Evolutionary conservation across 2,888 invertebrate species (phyloP).

Genomic region (Carcina quercana): DNA sequence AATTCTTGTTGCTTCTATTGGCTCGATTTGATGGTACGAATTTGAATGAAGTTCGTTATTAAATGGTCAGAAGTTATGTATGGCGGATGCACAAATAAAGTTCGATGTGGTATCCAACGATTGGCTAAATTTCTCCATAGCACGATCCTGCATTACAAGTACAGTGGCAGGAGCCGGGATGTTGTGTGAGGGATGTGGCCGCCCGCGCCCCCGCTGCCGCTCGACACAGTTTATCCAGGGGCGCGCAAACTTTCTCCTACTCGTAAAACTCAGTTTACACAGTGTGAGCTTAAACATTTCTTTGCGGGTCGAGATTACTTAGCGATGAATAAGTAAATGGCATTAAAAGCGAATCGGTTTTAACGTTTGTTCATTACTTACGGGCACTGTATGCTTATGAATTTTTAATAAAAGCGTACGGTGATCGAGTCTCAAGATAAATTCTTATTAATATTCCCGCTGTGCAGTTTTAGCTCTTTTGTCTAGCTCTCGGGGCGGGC

Average conservation of each 20-base stretch:
- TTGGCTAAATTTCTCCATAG: slow-evolving; percentile 29
- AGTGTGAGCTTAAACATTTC: slow-evolving; percentile 37
- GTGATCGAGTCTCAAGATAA: slow-evolving; percentile 39
- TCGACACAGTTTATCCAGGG: slow-evolving; percentile 24
- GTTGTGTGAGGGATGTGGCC: slow-evolving; percentile 20
- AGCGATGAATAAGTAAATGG: slow-evolving; percentile 43
- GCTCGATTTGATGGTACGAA: too few species aligned
- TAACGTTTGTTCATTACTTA: slow-evolving; percentile 3
- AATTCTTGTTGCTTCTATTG: too few species aligned
- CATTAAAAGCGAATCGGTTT: slow-evolving; percentile 35
- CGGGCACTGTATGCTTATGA: slow-evolving; percentile 27
- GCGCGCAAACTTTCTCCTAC: slow-evolving; percentile 37
- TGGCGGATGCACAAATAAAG: too few species aligned
- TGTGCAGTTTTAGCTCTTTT: slow-evolving; percentile 56
- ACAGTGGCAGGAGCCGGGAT: slow-evolving; percentile 15
- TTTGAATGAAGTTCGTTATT: neutral
- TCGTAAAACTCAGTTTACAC: slow-evolving; percentile 39
- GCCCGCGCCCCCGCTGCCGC: slow-evolving; percentile 10
- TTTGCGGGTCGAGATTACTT: slow-evolving; percentile 36
- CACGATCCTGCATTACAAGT: slow-evolving; percentile 30
- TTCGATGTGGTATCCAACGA: slow-evolving; percentile 17
- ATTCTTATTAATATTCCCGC: slow-evolving; percentile 60
- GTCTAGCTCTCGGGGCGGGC: slow-evolving; percentile 52
- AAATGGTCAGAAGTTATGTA: too few species aligned
- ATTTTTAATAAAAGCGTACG: slow-evolving; percentile 33